Percentiles rank a stretch among this genome's conserved stretches.
Evolutionary conservation across 1,140 invertebrate genomes (phyloP).

Genomic region (Drosophila nigrodunni): DNA sequence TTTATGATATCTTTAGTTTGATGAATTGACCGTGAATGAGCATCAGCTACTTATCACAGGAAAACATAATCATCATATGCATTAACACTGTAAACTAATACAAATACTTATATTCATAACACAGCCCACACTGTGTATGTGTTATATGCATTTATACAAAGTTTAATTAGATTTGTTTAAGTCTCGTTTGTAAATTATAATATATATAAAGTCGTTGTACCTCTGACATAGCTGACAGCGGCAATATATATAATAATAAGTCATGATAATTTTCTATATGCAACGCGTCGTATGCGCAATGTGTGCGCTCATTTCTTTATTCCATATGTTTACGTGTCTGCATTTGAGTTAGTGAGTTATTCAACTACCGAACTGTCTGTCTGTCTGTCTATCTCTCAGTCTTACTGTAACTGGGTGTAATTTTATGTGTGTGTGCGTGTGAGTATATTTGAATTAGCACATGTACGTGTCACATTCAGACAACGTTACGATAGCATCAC

Average conservation of each 20-base stretch:
- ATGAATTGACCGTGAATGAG: too few relatives aligned
- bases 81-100: background rate
- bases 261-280: constrained; percentile 36
- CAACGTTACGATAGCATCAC: constrained; percentile 43
- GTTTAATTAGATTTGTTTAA: background rate
- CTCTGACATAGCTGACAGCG: constrained; percentile 17
- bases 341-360: constrained; percentile 26
- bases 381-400: constrained; percentile 15
- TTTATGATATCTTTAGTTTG: too few relatives aligned
- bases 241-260: constrained; percentile 38
- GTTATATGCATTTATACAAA: background rate
- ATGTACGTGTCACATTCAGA: constrained; percentile 50
- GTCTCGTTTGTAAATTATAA: constrained; percentile 8
- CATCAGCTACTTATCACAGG: background rate
- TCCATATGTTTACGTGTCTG: constrained; percentile 44
- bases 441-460: constrained; percentile 41
- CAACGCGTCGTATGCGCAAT: constrained; percentile 54
- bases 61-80: background rate
- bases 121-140: background rate
- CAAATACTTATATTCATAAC: background rate
- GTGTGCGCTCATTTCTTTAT: constrained; percentile 23
- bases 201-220: background rate
- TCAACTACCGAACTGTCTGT: constrained; percentile 24
- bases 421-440: constrained; percentile 10
- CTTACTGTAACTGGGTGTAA: background rate